Evolutionary conservation across 1,140 invertebrate species (phyloP).

Genomic region (Cryptotermes secundus): DNA sequence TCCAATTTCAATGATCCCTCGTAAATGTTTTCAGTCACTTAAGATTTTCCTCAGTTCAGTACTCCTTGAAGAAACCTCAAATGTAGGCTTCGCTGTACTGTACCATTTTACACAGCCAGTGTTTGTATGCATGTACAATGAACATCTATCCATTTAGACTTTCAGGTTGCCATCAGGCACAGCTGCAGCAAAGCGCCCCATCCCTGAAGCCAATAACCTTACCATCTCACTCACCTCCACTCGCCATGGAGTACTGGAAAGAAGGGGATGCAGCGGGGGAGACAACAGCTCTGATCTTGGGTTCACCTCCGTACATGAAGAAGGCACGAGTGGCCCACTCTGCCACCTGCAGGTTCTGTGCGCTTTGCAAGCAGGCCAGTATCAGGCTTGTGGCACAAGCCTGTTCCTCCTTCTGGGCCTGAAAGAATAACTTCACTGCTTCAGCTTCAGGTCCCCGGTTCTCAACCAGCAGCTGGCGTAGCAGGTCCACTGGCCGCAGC

Average conservation of each 20-base stretch:
- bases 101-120: too few species aligned
- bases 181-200: too few species aligned
- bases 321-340: slow-evolving; percentile 91
- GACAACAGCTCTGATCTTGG: slow-evolving; percentile 34
- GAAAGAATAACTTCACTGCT: slow-evolving; percentile 82
- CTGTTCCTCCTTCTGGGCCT: slow-evolving; percentile 77
- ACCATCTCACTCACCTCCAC: not conserved
- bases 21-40: too few species aligned
- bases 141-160: too few species aligned
- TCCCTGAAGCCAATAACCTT: too few species aligned
- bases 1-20: too few species aligned
- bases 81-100: too few species aligned
- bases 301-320: slow-evolving; percentile 87
- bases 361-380: slow-evolving; percentile 72
- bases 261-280: not conserved
- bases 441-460: slow-evolving; percentile 82
- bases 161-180: too few species aligned
- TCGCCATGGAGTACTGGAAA: slow-evolving; percentile 12
- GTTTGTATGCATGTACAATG: too few species aligned
- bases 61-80: too few species aligned
- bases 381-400: slow-evolving; percentile 87
- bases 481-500: slow-evolving; percentile 81
- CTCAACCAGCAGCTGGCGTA: slow-evolving; percentile 76
- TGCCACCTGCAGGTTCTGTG: slow-evolving; percentile 67
- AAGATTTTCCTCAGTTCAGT: too few species aligned